Evolutionary conservation across 2,113 vertebrate species (phyloP).

Genomic region (Toxotes jaculatrix): DNA sequence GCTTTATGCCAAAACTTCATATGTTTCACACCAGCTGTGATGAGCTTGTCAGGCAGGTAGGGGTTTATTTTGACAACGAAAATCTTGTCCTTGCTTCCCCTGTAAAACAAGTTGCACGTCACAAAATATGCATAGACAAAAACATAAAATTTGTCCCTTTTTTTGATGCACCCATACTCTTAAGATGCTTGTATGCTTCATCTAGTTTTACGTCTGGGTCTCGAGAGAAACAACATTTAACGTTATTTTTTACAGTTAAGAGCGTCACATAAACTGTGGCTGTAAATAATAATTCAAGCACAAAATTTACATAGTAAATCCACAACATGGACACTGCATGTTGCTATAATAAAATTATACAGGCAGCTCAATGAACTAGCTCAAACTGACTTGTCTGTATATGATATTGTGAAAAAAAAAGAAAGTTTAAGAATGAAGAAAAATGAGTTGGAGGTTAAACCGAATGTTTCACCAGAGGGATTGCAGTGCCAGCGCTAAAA

Average conservation of each 20-base stretch:
- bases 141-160: background rate
- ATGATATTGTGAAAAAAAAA: background rate
- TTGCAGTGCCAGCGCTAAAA: background rate
- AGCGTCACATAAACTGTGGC: background rate
- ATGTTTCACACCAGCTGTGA: constrained; percentile 98
- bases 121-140: constrained; percentile 27
- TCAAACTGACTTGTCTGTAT: background rate
- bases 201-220: background rate
- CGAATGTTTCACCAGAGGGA: background rate
- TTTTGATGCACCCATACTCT: background rate
- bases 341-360: background rate
- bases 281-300: background rate
- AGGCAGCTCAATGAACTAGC: background rate
- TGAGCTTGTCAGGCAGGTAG: constrained; percentile 95
- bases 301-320: background rate
- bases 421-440: no score
- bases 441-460: background rate
- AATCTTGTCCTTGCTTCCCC: constrained; percentile 99
- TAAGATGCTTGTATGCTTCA: background rate
- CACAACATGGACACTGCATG: no score
- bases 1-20: constrained; percentile 98
- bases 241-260: background rate
- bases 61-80: constrained; percentile 98
- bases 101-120: constrained; percentile 76
- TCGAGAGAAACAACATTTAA: background rate